Conservation (phyloP, 2,888 invertebrate genomes). For the Meteorus colon region DNA sequence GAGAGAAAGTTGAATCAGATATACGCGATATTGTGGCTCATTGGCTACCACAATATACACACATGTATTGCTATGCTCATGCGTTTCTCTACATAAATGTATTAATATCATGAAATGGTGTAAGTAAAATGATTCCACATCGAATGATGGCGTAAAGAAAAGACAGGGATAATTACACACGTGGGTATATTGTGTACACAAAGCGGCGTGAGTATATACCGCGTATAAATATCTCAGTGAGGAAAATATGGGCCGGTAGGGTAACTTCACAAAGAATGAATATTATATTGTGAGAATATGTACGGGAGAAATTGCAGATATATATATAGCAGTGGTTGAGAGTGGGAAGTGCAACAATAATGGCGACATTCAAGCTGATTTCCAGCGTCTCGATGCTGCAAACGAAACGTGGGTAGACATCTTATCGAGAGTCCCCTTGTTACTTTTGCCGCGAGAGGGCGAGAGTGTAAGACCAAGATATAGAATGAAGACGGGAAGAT, state of each 20-base stretch:
- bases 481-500: conserved; percentile 10
- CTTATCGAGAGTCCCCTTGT: conserved; percentile 51
- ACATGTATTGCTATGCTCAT: not conserved
- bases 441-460: conserved; percentile 7
- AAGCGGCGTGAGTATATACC: not conserved
- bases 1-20: conserved; percentile 55
- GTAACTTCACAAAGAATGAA: not conserved
- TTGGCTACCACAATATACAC: conserved; percentile 29
- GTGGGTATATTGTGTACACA: conserved; percentile 7
- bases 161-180: too few relatives aligned
- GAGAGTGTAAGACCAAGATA: conserved; percentile 20
- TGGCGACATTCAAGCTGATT: conserved; percentile 63
- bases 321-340: conserved; percentile 30
- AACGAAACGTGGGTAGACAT: conserved; percentile 49
- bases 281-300: conserved; percentile 43
- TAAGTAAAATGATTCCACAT: not conserved
- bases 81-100: conserved; percentile 1
- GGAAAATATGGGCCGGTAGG: not conserved
- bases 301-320: conserved; percentile 33
- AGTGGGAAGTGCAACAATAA: conserved; percentile 60
- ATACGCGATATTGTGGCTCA: conserved; percentile 46
- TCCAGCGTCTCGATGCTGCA: conserved; percentile 57
- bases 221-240: not conserved
- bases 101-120: conserved; percentile 10
- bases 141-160: conserved; percentile 4